These are phyloP conservation scores for Schizothorax lantsangensis DNA, from an alignment of 2,797 vertebrate species.

Conservation along the genomic window DNA sequence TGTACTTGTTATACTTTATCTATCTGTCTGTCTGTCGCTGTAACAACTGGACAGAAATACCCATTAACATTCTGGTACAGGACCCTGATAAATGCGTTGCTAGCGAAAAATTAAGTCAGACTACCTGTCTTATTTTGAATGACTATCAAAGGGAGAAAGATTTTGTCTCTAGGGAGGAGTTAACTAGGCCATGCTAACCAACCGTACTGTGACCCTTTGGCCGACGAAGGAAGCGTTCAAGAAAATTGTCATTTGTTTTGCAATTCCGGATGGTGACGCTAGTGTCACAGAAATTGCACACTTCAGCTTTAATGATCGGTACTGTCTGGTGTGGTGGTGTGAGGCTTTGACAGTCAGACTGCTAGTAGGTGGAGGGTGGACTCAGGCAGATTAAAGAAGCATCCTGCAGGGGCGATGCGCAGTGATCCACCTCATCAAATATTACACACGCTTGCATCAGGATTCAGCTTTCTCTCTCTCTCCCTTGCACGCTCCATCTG, in stretches of 20 bases:
- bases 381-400: constrained; percentile 46
- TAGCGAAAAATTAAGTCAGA: neutral
- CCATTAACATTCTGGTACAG: neutral
- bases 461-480: constrained; percentile 38
- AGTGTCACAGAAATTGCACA: constrained; percentile 11
- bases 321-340: neutral
- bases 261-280: neutral
- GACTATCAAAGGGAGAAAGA: neutral
- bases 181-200: neutral
- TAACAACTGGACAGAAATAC: neutral
- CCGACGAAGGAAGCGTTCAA: neutral
- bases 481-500: neutral
- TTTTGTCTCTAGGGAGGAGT: neutral
- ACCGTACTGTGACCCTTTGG: neutral
- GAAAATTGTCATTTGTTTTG: constrained; percentile 5
- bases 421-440: constrained; percentile 58
- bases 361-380: constrained; percentile 10
- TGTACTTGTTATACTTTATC: too few species aligned
- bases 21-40: too few species aligned
- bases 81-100: neutral
- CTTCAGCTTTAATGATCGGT: constrained; percentile 8
- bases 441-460: constrained; percentile 79
- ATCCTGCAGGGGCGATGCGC: constrained; percentile 48
- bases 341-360: constrained; percentile 30
- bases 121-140: neutral